phyloP scores from a whole-genome alignment of 2,113 vertebrate genomes.

The Proteles cristata region DNA sequence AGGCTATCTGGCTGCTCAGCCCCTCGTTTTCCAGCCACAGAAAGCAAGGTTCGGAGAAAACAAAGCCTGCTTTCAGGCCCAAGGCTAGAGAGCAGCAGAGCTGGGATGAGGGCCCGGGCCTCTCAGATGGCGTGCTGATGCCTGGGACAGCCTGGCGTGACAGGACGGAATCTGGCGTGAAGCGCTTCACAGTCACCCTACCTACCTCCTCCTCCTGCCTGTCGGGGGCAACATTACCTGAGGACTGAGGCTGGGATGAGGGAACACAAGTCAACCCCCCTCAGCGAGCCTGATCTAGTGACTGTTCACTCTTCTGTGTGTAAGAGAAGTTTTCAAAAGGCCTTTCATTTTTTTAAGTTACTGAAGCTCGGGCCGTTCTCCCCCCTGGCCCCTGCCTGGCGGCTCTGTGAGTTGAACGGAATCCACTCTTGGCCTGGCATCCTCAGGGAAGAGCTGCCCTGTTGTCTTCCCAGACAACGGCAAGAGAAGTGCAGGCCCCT shows the following conservation, averaged over 20 bases:
- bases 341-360: constrained; percentile 27
- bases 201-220: background rate
- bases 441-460: background rate
- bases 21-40: background rate
- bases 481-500: background rate
- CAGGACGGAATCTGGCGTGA: background rate
- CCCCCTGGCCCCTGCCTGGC: background rate
- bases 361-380: background rate
- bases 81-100: background rate
- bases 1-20: background rate
- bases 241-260: background rate
- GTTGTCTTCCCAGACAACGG: background rate
- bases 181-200: background rate
- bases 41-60: background rate
- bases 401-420: constrained; percentile 8
- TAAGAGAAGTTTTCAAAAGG: constrained; percentile 54
- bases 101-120: background rate
- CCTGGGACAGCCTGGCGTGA: background rate
- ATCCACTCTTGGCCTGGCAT: background rate
- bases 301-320: background rate
- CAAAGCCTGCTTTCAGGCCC: background rate
- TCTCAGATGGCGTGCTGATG: background rate
- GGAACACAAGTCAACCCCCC: background rate
- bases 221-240: background rate
- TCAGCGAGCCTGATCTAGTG: background rate